A percentile compares a stretch with the other conserved stretches of the same genome.
phyloP scores from a whole-genome alignment of 2,113 vertebrate genomes.

The Leiothrix lutea region DNA sequence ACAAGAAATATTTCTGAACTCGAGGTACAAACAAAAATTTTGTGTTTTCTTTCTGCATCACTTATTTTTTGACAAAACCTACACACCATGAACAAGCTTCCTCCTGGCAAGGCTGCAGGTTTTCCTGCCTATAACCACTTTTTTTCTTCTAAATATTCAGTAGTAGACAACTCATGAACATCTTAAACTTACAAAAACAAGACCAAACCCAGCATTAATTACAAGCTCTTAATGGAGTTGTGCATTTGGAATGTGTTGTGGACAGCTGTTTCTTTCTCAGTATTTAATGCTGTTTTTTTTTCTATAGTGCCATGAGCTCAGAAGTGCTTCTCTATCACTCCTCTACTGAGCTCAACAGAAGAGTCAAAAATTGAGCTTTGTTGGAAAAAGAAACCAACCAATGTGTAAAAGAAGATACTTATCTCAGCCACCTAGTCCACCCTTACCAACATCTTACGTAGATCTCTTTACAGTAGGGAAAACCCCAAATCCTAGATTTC shows the following conservation, averaged over 20 bases:
- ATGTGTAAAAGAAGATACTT: background rate
- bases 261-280: background rate
- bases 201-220: background rate
- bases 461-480: background rate
- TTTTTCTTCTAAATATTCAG: background rate
- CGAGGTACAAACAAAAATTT: background rate
- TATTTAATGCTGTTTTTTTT: background rate
- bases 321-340: background rate
- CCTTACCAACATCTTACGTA: background rate
- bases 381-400: background rate
- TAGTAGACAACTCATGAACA: background rate
- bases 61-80: background rate
- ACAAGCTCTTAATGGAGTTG: background rate
- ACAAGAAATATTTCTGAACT: background rate
- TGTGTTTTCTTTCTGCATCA: background rate
- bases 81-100: background rate
- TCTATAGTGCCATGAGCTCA: background rate
- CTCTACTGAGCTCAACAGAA: background rate
- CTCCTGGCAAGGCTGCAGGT: background rate
- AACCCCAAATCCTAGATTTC: background rate
- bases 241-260: background rate
- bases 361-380: background rate
- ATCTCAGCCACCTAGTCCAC: background rate
- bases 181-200: background rate
- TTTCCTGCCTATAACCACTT: background rate